These are phyloP conservation scores for Anniella stebbinsi DNA, from an alignment of 2,797 vertebrate genomes.

Conservation along the genomic window DNA sequence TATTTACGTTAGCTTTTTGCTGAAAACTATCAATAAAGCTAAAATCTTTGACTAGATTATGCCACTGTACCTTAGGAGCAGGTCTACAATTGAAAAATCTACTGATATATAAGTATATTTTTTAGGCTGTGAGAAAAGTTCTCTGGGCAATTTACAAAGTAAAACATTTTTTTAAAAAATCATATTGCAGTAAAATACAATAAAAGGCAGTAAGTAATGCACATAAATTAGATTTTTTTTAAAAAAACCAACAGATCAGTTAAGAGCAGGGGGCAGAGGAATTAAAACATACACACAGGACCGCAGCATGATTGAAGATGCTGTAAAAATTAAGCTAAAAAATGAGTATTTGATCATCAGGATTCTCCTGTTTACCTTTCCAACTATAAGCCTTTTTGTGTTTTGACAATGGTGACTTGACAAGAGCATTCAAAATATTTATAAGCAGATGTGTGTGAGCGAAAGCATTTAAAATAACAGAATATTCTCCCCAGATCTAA, in stretches of 20 bases:
- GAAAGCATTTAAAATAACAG: slow-evolving; percentile 33
- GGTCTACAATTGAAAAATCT: not conserved
- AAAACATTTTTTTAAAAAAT: not conserved
- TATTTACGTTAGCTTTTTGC: not conserved
- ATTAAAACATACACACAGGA: not conserved
- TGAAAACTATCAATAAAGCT: not conserved
- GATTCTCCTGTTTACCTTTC: not conserved
- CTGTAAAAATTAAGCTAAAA: not conserved
- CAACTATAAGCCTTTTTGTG: slow-evolving; percentile 36
- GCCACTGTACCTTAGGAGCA: not conserved
- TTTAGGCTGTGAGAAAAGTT: not conserved
- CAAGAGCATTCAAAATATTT: slow-evolving; percentile 43
- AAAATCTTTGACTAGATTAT: not conserved
- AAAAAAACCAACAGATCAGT: not conserved
- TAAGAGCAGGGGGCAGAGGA: not conserved
- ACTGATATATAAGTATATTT: not conserved
- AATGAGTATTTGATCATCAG: not conserved
- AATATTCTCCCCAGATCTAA: slow-evolving; percentile 44
- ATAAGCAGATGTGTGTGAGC: slow-evolving; percentile 6
- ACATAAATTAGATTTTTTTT: not conserved
- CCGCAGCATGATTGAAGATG: not conserved
- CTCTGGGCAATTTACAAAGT: not conserved
- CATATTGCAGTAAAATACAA: not conserved
- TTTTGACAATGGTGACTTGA: slow-evolving; percentile 32
- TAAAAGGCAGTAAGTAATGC: not conserved